Evolutionary conservation across 2,797 vertebrate genomes (phyloP), one percentile per base, ranked within the genome.

Genomic region (Lateolabrax maculatus): DNA sequence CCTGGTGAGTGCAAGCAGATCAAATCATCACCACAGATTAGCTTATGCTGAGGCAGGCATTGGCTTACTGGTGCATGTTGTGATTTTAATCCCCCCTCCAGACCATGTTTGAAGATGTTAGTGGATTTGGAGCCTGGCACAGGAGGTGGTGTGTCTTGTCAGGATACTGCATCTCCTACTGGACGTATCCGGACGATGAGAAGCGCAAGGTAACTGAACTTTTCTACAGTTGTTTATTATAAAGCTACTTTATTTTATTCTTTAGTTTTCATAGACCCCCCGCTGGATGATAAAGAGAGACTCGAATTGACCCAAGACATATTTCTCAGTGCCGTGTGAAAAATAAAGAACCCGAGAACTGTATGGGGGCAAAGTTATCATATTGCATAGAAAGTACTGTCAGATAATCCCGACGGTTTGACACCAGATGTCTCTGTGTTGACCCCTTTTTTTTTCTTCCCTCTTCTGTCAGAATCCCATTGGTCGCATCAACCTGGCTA

Each of bases 81-180:
- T 23, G 0, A 10, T 13, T 68, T 3, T 34, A 12, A 65, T 3
- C 65, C 51, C 60, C 74, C 4, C n/a, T n/a, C n/a, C 62, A 99
- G 98, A 99, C 98, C 0, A 99, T 99, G 96, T 99, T 99, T 93
- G 98, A 99, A 91, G 98, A 99, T 44, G 97, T 99, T 0, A 99
- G 98, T 89, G 98, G 98, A 7, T 99, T 99, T 53, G 98, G 98
- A 61, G 96, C 98, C 0, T 99, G 98, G 98, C 97, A 99, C 83
- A 94, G 98, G 39, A 95, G 98, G 58, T 99, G 98, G 98, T 99
- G 98, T 60, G 95, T 97, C 31, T 94, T 99, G 23, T 96, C 96
- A 12, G 98, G 97, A 31, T 98, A 98, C 66, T 98, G 95, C 86
- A 95, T 99, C 84, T 98, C 98, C 74, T 99, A 97, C 36, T 99